Conservation (phyloP, 2,888 invertebrate genomes). For the Gandaritis pyraliata region DNA sequence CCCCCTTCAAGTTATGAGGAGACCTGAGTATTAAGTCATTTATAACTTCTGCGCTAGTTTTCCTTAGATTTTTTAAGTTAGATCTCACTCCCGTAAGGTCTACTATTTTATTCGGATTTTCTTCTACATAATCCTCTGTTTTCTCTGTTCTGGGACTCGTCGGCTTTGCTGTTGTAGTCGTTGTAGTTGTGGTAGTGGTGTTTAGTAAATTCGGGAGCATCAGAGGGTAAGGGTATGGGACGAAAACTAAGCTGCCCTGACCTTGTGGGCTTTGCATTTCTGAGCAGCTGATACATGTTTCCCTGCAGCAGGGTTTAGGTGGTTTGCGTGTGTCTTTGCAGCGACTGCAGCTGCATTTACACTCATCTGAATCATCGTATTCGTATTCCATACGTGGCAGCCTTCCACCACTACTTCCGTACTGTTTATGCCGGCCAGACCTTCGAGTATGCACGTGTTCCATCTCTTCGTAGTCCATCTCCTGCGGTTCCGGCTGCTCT, state of each 20-base stretch:
- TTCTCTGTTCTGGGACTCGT: background rate
- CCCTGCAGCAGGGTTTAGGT: conserved; percentile 50
- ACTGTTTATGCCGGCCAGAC: conserved; percentile 15
- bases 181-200: conserved; percentile 15
- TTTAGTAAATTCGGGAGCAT: conserved; percentile 35
- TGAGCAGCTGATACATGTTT: conserved; percentile 18
- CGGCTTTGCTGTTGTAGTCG: conserved; percentile 9
- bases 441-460: conserved; percentile 30
- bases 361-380: conserved; percentile 48
- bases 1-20: conserved; percentile 33
- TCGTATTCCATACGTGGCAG: conserved; percentile 27
- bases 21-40: conserved; percentile 12
- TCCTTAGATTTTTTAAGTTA: background rate
- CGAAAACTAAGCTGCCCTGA: conserved; percentile 42
- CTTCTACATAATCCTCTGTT: background rate
- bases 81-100: background rate
- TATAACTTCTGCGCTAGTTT: conserved; percentile 6
- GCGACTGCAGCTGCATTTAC: conserved; percentile 50
- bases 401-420: conserved; percentile 23
- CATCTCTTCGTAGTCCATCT: conserved; percentile 27
- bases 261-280: conserved; percentile 24
- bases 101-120: background rate
- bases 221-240: conserved; percentile 57
- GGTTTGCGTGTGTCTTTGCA: conserved; percentile 40
- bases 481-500: background rate